phyloP scores from a whole-genome alignment of 1,140 invertebrate species.

The Plodia interpunctella region DNA sequence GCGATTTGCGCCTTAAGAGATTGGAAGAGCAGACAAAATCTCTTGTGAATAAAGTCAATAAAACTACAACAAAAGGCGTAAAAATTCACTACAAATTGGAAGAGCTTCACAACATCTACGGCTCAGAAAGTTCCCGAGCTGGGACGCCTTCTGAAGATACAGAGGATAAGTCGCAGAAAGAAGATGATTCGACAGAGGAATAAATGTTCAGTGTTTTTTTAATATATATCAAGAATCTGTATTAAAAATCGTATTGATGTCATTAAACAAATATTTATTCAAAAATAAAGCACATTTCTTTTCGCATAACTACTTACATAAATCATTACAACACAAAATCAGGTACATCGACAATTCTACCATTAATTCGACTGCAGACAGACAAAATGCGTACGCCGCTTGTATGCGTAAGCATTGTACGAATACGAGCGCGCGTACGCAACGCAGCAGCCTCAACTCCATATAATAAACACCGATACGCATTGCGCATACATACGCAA shows the following conservation, averaged over 20 bases:
- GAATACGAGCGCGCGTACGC: too few relatives aligned
- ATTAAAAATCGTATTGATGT: not conserved
- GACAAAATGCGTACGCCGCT: too few relatives aligned
- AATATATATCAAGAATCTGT: not conserved
- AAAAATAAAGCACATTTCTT: not conserved
- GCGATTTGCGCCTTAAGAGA: constrained; percentile 62
- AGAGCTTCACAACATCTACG: constrained; percentile 73
- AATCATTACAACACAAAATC: constrained; percentile 10
- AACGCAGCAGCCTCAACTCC: too few relatives aligned
- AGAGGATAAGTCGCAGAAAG: constrained; percentile 41
- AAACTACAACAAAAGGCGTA: constrained; percentile 70
- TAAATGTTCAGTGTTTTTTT: constrained; percentile 12
- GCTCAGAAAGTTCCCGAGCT: constrained; percentile 60
- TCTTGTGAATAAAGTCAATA: constrained; percentile 69
- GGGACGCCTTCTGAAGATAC: constrained; percentile 62
- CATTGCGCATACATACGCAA: too few relatives aligned
- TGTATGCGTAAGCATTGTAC: too few relatives aligned
- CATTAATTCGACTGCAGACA: too few relatives aligned
- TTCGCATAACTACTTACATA: too few relatives aligned
- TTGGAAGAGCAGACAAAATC: constrained; percentile 75
- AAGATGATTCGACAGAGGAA: constrained; percentile 32
- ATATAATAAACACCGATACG: too few relatives aligned
- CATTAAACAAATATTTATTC: not conserved
- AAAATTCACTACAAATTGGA: constrained; percentile 72
- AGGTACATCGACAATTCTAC: constrained; percentile 22